Base-by-base conservation (phyloP, 2,797 vertebrate genomes). In the Pelochelys cantorii region DNA sequence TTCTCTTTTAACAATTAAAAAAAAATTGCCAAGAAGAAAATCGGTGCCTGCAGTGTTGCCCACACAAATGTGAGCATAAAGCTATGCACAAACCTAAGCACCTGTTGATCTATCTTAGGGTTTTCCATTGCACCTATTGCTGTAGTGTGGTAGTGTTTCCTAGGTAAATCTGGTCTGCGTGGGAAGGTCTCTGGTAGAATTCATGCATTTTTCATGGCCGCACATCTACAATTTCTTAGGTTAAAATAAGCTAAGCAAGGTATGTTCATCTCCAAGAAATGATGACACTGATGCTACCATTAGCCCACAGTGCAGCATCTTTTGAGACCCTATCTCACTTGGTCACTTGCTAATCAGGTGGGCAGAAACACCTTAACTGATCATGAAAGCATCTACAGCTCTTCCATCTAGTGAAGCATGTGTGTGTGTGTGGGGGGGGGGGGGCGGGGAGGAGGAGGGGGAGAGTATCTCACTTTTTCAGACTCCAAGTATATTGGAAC, bases 281-380 rank as follows among this genome's bases (percentile, higher is more conserved):
- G 79, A 86, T 34, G 84, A 80, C 88, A 56, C 3, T 3, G 20
- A 71, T 83, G 31, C 88, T 88, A 77, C 31, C 55, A 59, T 83
- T 90, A 68, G 87, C 14, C 52, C 91, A 81, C 79, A 83, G 37
- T 93, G 81, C 88, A 91, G 89, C 85, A 92, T 53, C 37, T 89
- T 59, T 68, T 77, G 52, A 81, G 2, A 52, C 5, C 57, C 78
- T 89, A 56, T 42, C 42, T 56, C 42, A 88, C 56, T 62, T 53
- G 29, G 29, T 83, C 81, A 60, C 7, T 80, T 92, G 59, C 92
- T 80, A 78, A 65, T 57, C 29, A 84, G 23, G 1, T 37, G 14
- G 77, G 84, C 68, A 92, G 59, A 90, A 93, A 74, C 53, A 81
- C 84, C 94, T 91, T 75, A 89, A 85, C 85, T 79, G 90, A 68